Evolutionary conservation across 53 echinoderm and acorn worm species (phyloP).

Genomic region (Paelopatides confundens): DNA sequence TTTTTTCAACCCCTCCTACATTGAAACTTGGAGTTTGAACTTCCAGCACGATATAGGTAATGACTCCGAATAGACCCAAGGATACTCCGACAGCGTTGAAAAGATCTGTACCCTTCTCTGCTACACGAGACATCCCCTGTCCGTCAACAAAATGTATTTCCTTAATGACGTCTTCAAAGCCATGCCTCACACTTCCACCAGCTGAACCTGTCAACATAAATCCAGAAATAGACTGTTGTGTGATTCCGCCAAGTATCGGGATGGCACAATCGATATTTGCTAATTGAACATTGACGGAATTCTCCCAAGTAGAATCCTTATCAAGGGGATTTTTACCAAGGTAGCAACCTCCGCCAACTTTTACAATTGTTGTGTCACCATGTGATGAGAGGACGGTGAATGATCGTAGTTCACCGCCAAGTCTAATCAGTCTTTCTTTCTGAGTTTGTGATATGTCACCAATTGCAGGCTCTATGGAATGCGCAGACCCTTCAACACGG

Average conservation of each 20-base stretch:
- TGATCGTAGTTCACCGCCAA: background rate
- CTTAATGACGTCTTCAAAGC: slow-evolving; percentile 33
- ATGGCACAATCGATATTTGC: slow-evolving; percentile 6
- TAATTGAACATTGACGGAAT: slow-evolving; percentile 35
- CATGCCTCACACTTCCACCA: slow-evolving; percentile 26
- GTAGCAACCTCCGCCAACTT: slow-evolving; percentile 40
- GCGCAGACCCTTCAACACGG: slow-evolving; percentile 1
- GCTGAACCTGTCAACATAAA: slow-evolving; percentile 34
- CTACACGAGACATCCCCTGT: background rate
- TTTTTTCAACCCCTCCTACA: slow-evolving; percentile 25
- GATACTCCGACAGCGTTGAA: slow-evolving; percentile 47
- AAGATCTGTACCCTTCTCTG: slow-evolving; percentile 13
- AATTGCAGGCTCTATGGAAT: slow-evolving; percentile 1
- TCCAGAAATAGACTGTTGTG: slow-evolving; percentile 25
- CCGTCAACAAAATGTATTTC: slow-evolving; percentile 38
- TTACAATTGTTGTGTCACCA: background rate
- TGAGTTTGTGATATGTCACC: background rate
- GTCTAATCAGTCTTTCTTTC: background rate
- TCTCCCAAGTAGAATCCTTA: slow-evolving; percentile 24
- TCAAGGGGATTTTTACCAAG: slow-evolving; percentile 33
- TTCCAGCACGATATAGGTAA: slow-evolving; percentile 25
- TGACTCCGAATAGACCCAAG: slow-evolving; percentile 35
- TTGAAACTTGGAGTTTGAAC: slow-evolving; percentile 29
- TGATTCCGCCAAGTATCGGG: slow-evolving; percentile 45
- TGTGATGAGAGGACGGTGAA: background rate